These are phyloP conservation scores for Drusus annulatus DNA, from an alignment of 1,140 invertebrate genomes.

Conservation along the genomic window DNA sequence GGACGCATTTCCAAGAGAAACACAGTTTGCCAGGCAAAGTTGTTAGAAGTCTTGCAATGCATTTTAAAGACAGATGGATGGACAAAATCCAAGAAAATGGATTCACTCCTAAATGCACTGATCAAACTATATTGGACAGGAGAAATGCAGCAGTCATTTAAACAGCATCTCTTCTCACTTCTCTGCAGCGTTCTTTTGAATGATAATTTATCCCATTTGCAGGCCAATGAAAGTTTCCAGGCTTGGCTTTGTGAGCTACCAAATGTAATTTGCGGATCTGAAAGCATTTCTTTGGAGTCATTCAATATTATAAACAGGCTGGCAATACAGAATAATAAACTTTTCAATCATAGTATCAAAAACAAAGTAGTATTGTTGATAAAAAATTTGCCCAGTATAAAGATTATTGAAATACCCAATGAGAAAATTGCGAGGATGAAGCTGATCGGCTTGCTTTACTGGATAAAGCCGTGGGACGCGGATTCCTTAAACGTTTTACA, in stretches of 20 bases:
- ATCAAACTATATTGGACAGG: slow-evolving; percentile 66
- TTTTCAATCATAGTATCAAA: slow-evolving; percentile 65
- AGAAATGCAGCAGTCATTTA: slow-evolving; percentile 60
- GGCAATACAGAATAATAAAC: slow-evolving; percentile 65
- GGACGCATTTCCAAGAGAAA: slow-evolving; percentile 57
- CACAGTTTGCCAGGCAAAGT: slow-evolving; percentile 60
- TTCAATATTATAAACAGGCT: slow-evolving; percentile 68
- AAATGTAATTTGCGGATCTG: slow-evolving; percentile 65
- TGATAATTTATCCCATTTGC: slow-evolving; percentile 65
- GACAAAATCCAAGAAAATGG: slow-evolving; percentile 63
- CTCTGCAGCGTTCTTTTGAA: slow-evolving; percentile 68
- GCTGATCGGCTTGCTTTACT: slow-evolving; percentile 67
- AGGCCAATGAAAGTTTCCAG: slow-evolving; percentile 63
- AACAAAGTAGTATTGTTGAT: slow-evolving; percentile 65
- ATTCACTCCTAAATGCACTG: slow-evolving; percentile 65
- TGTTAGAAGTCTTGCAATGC: slow-evolving; percentile 65
- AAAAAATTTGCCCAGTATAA: slow-evolving; percentile 66
- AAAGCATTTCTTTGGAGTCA: slow-evolving; percentile 63
- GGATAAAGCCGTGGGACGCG: slow-evolving; percentile 67
- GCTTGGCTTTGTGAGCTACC: slow-evolving; percentile 68
- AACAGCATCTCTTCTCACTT: slow-evolving; percentile 67
- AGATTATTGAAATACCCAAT: slow-evolving; percentile 61
- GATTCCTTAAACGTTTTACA: slow-evolving; percentile 67
- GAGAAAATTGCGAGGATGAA: slow-evolving; percentile 62
- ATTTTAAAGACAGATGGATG: slow-evolving; percentile 66